Conservation (phyloP, 2,113 vertebrate species). For the Chionis minor region DNA sequence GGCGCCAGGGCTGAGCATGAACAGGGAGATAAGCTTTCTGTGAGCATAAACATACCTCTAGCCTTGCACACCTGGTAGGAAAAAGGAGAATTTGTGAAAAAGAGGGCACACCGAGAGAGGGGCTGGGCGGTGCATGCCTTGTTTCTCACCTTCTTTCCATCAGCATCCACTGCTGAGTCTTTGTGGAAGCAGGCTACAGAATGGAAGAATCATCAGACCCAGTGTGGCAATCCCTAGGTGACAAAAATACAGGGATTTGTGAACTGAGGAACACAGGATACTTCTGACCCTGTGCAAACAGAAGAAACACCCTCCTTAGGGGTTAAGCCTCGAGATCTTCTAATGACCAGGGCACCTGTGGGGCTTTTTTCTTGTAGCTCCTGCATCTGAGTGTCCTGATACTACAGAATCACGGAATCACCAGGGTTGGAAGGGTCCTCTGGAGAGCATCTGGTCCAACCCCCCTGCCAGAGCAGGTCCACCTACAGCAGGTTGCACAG, state of each 20-base stretch:
- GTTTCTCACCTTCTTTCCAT: background rate
- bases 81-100: background rate
- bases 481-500: too few species aligned
- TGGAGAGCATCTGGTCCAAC: too few species aligned
- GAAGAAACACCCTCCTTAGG: background rate
- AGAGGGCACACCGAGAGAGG: fast-evolving
- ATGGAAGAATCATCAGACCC: background rate
- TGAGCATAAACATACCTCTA: background rate
- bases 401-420: too few species aligned
- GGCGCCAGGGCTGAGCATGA: background rate
- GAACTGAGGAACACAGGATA: fast-evolving
- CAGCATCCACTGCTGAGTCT: background rate
- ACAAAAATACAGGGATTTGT: background rate
- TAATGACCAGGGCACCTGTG: background rate
- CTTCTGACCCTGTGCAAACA: background rate
- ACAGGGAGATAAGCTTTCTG: background rate
- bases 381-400: background rate
- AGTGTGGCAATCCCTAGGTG: background rate
- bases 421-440: too few species aligned
- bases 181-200: background rate
- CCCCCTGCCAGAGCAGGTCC: too few species aligned
- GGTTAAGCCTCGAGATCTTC: background rate
- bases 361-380: background rate
- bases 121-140: background rate
- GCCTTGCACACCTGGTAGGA: background rate